These are phyloP conservation scores for Pongo abelii DNA, from an alignment of 2,113 vertebrate genomes.

Conservation along the genomic window DNA sequence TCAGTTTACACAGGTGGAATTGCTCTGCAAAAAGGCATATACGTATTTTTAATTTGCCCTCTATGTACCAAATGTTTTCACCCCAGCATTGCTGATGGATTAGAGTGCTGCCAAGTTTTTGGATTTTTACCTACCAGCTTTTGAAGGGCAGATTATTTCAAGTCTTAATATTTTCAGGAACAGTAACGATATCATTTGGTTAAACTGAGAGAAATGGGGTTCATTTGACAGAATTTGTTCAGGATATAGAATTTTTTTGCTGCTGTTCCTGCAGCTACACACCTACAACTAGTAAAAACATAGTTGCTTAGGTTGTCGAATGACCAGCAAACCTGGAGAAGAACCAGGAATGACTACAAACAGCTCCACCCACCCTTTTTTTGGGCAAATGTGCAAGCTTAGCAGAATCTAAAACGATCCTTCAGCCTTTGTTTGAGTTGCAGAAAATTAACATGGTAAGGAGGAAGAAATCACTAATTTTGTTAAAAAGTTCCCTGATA, in stretches of 20 bases:
- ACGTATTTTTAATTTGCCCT: conserved; percentile 18
- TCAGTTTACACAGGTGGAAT: not conserved
- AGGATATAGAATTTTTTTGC: not conserved
- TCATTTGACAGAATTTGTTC: conserved; percentile 1
- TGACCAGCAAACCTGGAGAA: not conserved
- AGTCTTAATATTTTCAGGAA: not conserved
- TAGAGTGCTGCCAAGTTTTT: not conserved
- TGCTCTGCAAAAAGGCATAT: not conserved
- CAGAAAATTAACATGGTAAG: not conserved
- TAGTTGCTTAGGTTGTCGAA: not conserved
- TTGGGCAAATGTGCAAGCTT: conserved; percentile 39
- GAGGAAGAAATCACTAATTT: not conserved
- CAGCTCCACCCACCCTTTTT: not conserved
- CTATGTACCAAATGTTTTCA: not conserved
- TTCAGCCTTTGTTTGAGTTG: conserved; percentile 29
- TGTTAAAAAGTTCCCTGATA: not conserved
- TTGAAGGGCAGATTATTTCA: conserved; percentile 31
- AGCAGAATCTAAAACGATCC: conserved; percentile 12
- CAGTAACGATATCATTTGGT: not conserved
- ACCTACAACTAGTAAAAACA: conserved; percentile 28
- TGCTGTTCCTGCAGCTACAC: not conserved
- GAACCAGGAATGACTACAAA: conserved; percentile 14
- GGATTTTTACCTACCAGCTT: not conserved
- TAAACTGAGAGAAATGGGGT: not conserved
- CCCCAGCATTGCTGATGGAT: not conserved